Percentiles rank a stretch among this genome's conserved stretches.
Conservation (phyloP, 2,113 vertebrate genomes). For the Perognathus longimembris region DNA sequence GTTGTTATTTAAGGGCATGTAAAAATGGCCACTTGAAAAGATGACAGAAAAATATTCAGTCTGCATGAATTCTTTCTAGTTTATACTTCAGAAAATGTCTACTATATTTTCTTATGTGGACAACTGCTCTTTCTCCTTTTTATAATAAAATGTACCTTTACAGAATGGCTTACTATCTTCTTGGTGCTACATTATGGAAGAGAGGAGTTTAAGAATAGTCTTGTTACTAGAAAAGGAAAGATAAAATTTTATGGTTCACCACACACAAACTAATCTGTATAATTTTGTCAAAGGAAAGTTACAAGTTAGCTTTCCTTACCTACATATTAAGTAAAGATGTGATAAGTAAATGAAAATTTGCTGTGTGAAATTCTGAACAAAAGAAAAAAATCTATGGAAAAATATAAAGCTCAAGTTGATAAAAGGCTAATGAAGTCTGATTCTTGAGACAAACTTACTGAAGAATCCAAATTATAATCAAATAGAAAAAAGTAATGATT, state of each 20-base stretch:
- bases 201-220: slow-evolving; percentile 47
- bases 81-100: slow-evolving; percentile 45
- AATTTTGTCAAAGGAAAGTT: slow-evolving; percentile 59
- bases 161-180: slow-evolving; percentile 15
- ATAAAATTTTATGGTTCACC: slow-evolving; percentile 35
- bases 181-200: slow-evolving; percentile 7
- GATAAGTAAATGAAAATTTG: slow-evolving; percentile 40
- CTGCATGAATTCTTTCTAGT: slow-evolving; percentile 50
- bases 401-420: slow-evolving; percentile 30
- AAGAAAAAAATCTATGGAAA: slow-evolving; percentile 52
- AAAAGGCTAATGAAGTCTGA: slow-evolving; percentile 43
- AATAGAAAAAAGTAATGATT: neutral
- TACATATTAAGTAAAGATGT: slow-evolving; percentile 45
- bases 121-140: slow-evolving; percentile 36
- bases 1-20: slow-evolving; percentile 20
- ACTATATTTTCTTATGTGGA: neutral
- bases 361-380: slow-evolving; percentile 51
- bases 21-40: slow-evolving; percentile 39
- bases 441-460: slow-evolving; percentile 41
- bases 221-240: slow-evolving; percentile 46
- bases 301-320: slow-evolving; percentile 42
- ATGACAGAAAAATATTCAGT: slow-evolving; percentile 39
- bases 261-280: slow-evolving; percentile 42
- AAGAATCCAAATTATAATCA: slow-evolving; percentile 55
- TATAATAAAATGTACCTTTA: slow-evolving; percentile 22